Evolutionary conservation across 2,888 invertebrate species (phyloP), one percentile per base, ranked within the genome.

Genomic region (Chrysotoxum bicinctum): DNA sequence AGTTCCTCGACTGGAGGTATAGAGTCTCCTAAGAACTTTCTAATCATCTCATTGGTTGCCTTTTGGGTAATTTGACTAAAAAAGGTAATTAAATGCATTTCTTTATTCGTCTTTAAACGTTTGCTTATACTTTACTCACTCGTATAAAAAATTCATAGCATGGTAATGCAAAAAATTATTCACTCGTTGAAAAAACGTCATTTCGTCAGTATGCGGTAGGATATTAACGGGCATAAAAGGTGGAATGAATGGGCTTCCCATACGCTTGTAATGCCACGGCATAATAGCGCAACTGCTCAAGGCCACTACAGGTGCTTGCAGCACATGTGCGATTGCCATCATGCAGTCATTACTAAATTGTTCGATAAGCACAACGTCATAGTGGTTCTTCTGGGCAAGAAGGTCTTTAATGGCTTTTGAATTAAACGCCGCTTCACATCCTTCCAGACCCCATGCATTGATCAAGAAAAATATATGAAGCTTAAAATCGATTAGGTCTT

Each of bases 311-410:
- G 95, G 95, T 0, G 93, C 94, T 21, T 93, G 89, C 23, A 95
- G 92, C 87, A 94, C 94, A 88, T 95, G 93, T 0, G 94, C 94
- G 23, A 96, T 89, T 0, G 94, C 94, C 32, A 95, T 89, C 88
- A 94, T 94, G 89, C 96, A 95, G 88, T 96, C 95, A 74, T 94
- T 94, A 88, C 94, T 94, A 89, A 96, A 96, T 64, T 93, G 93
- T 90, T 96, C 96, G 21, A 94, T 91, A 0, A 96, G 90, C 7
- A 95, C 92, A 0, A 96, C 89, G 90, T 96, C 96, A 87, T 93
- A 96, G 56, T 93, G 93, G 1, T 91, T 90, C 87, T 93, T 92
- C 19, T 87, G 87, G 7, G 64, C 78, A 4, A 90, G 77, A 2
- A 90, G 76, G 16, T 88, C 79, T 8, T 82, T 77, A 10, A 90